These are phyloP conservation scores for Chrysolina haemoptera DNA, from an alignment of 2,888 invertebrate species.

Conservation along the genomic window DNA sequence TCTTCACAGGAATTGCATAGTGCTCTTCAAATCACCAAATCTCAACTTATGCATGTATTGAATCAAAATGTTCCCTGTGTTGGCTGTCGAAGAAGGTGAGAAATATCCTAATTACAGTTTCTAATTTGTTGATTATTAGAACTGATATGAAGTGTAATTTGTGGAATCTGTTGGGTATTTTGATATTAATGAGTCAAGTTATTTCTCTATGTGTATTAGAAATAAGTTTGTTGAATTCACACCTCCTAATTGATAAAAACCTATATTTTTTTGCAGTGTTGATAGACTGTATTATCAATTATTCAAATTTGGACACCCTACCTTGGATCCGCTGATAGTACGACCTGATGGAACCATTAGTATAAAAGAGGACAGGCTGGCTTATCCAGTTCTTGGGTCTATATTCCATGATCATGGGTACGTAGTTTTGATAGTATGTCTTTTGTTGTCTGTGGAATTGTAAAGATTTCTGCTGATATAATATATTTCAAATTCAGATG, in stretches of 20 bases:
- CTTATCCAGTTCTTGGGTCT: slow-evolving; percentile 86
- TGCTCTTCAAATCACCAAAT: slow-evolving; percentile 87
- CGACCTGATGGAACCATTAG: slow-evolving; percentile 84
- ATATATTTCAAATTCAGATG: no score
- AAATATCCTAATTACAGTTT: neutral
- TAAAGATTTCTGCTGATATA: no score
- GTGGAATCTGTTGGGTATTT: neutral
- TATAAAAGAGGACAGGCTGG: slow-evolving; percentile 84
- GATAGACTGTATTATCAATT: slow-evolving; percentile 91
- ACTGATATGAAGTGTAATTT: neutral
- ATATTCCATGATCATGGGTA: slow-evolving; percentile 92
- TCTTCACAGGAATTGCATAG: slow-evolving; percentile 83
- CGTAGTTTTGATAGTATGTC: slow-evolving; percentile 50
- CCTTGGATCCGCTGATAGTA: slow-evolving; percentile 88
- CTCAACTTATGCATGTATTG: slow-evolving; percentile 87
- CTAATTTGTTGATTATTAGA: neutral
- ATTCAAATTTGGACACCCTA: slow-evolving; percentile 87
- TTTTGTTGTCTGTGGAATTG: no score
- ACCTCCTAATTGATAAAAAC: no score
- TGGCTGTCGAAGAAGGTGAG: slow-evolving; percentile 91
- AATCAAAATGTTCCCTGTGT: slow-evolving; percentile 95
- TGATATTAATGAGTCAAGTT: no score
- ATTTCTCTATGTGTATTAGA: no score
- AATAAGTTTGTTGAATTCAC: no score
- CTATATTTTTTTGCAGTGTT: slow-evolving; percentile 74